phyloP scores from a whole-genome alignment of 2,113 vertebrate genomes.

The Strix aluco region DNA sequence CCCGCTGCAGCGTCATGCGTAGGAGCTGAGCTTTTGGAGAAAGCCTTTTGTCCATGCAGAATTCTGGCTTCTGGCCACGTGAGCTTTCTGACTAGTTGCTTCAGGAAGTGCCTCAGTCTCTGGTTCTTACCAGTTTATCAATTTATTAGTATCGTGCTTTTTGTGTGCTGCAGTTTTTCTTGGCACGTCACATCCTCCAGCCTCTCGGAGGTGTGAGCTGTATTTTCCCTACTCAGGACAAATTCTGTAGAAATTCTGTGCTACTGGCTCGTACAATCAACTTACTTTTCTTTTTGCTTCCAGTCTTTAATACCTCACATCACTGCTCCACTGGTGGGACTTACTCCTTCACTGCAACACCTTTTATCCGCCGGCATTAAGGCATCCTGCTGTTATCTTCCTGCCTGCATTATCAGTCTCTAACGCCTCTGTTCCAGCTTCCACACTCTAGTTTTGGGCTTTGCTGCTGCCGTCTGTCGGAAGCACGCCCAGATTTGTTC shows the following conservation, averaged over 20 bases:
- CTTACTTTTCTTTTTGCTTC: background rate
- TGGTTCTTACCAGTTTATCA: background rate
- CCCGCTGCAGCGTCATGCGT: background rate
- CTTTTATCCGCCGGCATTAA: background rate
- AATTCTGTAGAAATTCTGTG: background rate
- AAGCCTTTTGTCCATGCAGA: background rate
- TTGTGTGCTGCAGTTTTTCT: background rate
- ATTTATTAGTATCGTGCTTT: background rate
- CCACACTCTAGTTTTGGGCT: accelerated
- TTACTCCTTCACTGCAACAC: background rate
- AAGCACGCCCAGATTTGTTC: background rate
- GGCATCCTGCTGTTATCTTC: background rate
- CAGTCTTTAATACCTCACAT: background rate
- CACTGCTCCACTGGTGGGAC: background rate
- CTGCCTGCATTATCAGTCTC: accelerated
- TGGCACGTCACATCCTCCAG: background rate
- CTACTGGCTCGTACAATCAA: background rate
- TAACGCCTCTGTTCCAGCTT: background rate
- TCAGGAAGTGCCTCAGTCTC: background rate
- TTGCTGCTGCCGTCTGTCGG: background rate
- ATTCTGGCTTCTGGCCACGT: background rate
- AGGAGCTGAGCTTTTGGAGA: background rate
- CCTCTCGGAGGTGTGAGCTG: background rate
- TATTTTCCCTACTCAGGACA: background rate
- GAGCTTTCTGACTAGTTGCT: background rate